A percentile compares a stretch with the other conserved stretches of the same genome.
Conservation (phyloP, 2,888 invertebrate genomes). For the Lasioglossum lativentre region DNA sequence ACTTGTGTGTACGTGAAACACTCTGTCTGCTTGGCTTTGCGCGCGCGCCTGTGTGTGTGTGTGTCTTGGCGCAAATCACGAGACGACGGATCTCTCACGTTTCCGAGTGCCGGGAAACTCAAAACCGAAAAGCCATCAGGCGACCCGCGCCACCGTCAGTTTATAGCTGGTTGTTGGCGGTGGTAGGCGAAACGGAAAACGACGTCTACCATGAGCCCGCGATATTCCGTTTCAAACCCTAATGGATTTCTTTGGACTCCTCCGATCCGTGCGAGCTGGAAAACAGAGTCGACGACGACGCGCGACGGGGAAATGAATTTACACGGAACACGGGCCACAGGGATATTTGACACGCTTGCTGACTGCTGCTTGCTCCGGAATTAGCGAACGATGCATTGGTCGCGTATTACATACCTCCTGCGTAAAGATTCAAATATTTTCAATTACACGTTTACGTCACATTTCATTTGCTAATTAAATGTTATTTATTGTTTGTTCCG, state of each 20-base stretch:
- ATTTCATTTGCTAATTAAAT: too few species aligned
- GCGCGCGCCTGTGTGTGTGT: background rate
- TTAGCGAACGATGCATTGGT: background rate
- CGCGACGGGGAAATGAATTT: background rate
- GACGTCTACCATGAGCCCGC: slow-evolving; percentile 15
- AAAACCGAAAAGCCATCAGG: slow-evolving; percentile 53
- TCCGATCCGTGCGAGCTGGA: slow-evolving; percentile 7
- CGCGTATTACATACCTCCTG: background rate
- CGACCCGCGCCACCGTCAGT: slow-evolving; percentile 27
- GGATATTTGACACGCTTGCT: background rate
- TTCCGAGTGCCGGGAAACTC: slow-evolving; percentile 53
- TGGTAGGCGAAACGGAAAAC: slow-evolving; percentile 49
- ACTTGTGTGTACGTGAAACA: background rate
- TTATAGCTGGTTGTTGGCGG: slow-evolving; percentile 35
- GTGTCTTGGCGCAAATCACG: slow-evolving; percentile 28
- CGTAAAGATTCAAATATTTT: background rate
- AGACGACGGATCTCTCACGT: slow-evolving; percentile 51
- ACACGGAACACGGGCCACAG: background rate
- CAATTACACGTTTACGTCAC: too few species aligned
- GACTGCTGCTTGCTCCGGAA: background rate
- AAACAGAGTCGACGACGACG: background rate
- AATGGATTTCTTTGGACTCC: slow-evolving; percentile 43
- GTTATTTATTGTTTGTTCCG: too few species aligned
- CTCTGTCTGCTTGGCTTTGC: background rate
- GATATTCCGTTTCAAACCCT: slow-evolving; percentile 55